phyloP scores from a whole-genome alignment of 2,888 invertebrate species.

The Xestobium rufovillosum region DNA sequence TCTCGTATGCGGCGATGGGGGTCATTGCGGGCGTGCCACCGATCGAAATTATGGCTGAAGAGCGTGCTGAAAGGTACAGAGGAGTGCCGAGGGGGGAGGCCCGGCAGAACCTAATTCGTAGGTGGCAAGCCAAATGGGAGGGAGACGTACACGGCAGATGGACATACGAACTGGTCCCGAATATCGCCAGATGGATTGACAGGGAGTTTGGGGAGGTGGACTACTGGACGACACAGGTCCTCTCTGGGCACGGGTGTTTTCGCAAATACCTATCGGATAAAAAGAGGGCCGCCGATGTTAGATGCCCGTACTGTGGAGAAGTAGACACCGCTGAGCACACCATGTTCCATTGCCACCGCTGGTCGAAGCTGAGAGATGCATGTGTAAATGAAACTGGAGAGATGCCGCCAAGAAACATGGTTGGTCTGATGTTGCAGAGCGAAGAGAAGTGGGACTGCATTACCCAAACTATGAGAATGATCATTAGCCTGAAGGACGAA shows the following conservation, averaged over 20 bases:
- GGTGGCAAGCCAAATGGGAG: too few relatives aligned
- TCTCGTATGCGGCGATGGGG: neutral
- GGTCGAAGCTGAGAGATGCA: neutral
- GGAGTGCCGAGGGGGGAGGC: too few relatives aligned
- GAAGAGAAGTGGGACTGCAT: conserved; percentile 4
- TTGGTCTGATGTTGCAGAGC: conserved; percentile 1
- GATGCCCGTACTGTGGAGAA: conserved; percentile 8
- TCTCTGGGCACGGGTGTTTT: conserved; percentile 26
- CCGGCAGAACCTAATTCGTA: too few relatives aligned
- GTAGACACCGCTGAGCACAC: conserved; percentile 5
- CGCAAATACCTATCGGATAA: conserved; percentile 18
- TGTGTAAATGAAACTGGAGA: neutral
- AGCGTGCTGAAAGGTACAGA: too few relatives aligned
- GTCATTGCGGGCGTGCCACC: conserved; percentile 11
- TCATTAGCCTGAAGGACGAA: too few relatives aligned
- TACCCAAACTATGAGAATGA: too few relatives aligned
- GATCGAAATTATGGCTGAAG: neutral
- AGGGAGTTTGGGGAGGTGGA: conserved; percentile 13
- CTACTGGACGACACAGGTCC: conserved; percentile 21
- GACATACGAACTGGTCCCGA: conserved; percentile 12
- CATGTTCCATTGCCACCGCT: neutral
- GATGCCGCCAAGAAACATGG: neutral
- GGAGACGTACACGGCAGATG: neutral
- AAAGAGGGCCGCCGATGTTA: conserved; percentile 10
- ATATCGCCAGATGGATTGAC: conserved; percentile 10